These are phyloP conservation scores for Dasyprocta punctata DNA, from an alignment of 2,113 vertebrate species.

Conservation along the genomic window DNA sequence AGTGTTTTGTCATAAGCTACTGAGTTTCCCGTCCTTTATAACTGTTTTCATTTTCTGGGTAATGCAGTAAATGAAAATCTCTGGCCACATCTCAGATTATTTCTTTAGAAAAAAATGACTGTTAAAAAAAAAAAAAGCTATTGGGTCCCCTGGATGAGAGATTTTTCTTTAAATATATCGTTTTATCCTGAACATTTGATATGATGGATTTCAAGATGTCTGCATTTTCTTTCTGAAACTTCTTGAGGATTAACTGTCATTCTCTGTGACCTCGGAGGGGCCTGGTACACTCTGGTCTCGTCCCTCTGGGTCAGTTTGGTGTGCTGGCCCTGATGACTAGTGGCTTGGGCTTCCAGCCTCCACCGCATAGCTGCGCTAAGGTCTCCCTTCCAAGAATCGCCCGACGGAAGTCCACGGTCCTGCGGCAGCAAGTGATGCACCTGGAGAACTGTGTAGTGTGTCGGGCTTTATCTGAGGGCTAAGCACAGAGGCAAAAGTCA, in stretches of 20 bases:
- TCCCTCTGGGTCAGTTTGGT: neutral
- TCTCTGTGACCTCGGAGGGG: neutral
- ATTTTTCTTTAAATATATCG: neutral
- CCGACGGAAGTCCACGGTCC: neutral
- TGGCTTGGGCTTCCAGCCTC: too few species aligned
- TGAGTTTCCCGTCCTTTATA: neutral
- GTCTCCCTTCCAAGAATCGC: neutral
- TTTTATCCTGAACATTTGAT: neutral
- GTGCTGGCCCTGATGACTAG: neutral
- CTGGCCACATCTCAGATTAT: neutral
- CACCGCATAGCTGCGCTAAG: rapidly evolving
- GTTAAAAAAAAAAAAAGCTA: neutral
- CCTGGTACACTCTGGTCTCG: too few species aligned
- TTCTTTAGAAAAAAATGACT: neutral
- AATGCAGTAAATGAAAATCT: neutral
- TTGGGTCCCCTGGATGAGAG: neutral
- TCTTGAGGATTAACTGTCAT: neutral
- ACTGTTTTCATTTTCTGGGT: neutral
- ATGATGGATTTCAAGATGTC: neutral
- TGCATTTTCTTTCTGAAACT: neutral
- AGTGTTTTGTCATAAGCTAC: too few species aligned
- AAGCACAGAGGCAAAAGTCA: neutral
- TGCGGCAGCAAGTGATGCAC: neutral
- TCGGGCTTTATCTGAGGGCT: neutral
- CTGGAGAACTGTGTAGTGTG: neutral